Base-by-base conservation (phyloP, 1,140 invertebrate species). In the Drosophila albomicans region DNA sequence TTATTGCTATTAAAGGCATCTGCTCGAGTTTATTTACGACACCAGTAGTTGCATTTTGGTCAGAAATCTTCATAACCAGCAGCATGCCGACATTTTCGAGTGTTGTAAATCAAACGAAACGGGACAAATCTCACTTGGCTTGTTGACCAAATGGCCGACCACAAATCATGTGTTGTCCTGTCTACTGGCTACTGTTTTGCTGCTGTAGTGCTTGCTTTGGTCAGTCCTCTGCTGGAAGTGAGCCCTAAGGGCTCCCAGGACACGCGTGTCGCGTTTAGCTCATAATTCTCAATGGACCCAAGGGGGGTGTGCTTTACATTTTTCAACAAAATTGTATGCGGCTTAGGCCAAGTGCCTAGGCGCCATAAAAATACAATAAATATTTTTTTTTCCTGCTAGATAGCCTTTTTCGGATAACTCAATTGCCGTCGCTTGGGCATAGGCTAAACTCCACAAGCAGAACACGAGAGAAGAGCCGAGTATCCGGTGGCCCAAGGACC, bases 331-430 rank as follows among this genome's bases (percentile, higher is more conserved):
- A 88, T 71, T 78, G 69, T 63, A 62, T 58, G 46, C 63, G 84
- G 69, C 84, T 80, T 75, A 79, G 67, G n/a, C 68, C 56, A 75
- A 72, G 71, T 76, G 78, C 77, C 77, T 69, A 85, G 87, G 80
- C 87, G 80, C 75, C 81, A 89, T 88, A 89, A 88, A 88, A 88
- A 89, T 72, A 89, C 81, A 88, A 88, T 89, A 88, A 88, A 88
- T 89, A 68, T 75, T 59, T 74, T 54, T 54, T n/a, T 69, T 49
- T 65, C 43, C 68, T 56, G 32, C 79, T 81, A 84, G 85, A 84
- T 88, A 89, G 84, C 81, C 85, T 85, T 85, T 86, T 70, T 68
- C 61, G 81, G 85, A 89, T 89, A 89, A 89, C 85, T 89, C 85
- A 89, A 89, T 89, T 85, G 81, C 81, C 62, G 72, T 46, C 70